These are phyloP conservation scores for Otis tarda DNA, from an alignment of 2,113 vertebrate genomes.

Conservation along the genomic window DNA sequence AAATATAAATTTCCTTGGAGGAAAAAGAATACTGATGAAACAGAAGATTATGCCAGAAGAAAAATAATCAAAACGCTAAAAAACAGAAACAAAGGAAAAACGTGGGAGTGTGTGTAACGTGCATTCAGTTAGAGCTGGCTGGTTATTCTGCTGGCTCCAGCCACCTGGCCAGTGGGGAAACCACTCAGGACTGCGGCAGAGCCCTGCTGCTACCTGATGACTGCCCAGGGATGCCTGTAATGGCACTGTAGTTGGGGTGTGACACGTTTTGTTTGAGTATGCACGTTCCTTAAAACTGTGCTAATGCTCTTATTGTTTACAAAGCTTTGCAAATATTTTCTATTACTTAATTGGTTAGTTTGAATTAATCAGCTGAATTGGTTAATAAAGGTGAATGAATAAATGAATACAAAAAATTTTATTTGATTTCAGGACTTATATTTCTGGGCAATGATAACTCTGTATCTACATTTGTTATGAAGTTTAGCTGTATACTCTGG, in stretches of 20 bases:
- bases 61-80: neutral
- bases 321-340: neutral
- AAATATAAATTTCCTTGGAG: constrained; percentile 7
- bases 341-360: neutral
- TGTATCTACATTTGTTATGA: neutral
- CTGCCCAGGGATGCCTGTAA: neutral
- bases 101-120: accelerated
- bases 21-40: neutral
- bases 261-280: neutral
- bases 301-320: neutral
- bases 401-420: neutral
- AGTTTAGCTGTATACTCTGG: accelerated
- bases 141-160: neutral
- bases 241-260: neutral
- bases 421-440: neutral
- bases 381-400: neutral
- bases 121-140: neutral
- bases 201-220: neutral
- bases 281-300: neutral
- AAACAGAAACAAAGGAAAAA: neutral
- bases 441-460: neutral
- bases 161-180: neutral
- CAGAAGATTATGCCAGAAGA: neutral
- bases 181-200: neutral
- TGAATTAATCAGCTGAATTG: neutral